Conservation (phyloP, 2,888 invertebrate genomes). For the Eurois occulta region DNA sequence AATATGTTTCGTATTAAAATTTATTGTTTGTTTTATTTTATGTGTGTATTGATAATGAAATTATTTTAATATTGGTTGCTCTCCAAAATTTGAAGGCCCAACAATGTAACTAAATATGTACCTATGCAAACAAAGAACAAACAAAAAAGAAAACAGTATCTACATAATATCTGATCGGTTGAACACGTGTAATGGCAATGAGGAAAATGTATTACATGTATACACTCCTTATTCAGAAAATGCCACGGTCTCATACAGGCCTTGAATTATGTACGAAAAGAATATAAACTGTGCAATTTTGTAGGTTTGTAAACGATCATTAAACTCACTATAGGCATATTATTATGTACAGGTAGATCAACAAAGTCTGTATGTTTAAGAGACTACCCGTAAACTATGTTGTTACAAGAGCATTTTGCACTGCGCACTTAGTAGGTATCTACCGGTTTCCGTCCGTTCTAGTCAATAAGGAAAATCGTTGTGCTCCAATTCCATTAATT, state of each 20-base stretch:
- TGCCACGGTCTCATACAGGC: constrained; percentile 30
- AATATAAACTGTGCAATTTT: constrained; percentile 30
- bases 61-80: too few species aligned
- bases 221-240: constrained; percentile 13
- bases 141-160: not conserved
- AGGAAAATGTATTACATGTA: constrained; percentile 31
- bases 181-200: not conserved
- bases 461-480: constrained; percentile 42
- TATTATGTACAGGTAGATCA: not conserved
- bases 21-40: too few species aligned
- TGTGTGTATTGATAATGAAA: too few species aligned
- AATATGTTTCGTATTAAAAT: too few species aligned
- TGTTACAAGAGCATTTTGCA: not conserved
- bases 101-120: too few species aligned
- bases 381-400: not conserved
- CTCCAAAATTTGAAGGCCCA: not conserved
- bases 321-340: not conserved
- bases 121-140: too few species aligned
- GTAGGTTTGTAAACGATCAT: constrained; percentile 26
- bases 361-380: constrained; percentile 3
- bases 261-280: constrained; percentile 41
- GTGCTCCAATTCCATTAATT: constrained; percentile 21
- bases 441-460: constrained; percentile 8
- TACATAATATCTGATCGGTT: not conserved
- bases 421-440: not conserved